Base-by-base conservation (phyloP, 2,113 vertebrate species). In the Merops nubicus region DNA sequence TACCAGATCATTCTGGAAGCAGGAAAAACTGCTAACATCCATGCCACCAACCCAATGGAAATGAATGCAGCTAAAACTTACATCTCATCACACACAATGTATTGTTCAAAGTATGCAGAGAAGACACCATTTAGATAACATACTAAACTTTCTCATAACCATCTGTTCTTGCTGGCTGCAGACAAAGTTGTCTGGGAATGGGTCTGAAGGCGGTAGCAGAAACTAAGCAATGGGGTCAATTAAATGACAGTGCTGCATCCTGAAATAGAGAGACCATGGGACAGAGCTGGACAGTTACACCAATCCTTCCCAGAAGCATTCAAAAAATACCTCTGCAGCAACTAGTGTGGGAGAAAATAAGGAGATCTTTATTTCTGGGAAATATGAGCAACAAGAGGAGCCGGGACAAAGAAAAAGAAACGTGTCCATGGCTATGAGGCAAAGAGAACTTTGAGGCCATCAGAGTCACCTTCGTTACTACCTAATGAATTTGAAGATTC, bases 81-180 rank as follows among this genome's bases (percentile, higher is more conserved):
- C 36, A 93, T 10, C 38, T 50, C 38, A 34, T 50, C 59, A 74
- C 53, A 63, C 57, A 51, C 20, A 51, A 60, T 34, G 29, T 9
- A n/a, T 85, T 59, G 56, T 91, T 76, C 45, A 72, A 65, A 85
- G 43, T 36, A 13, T 12, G 22, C 47, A n/a, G 68, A 84, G 47
- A 70, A 91, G 50, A 36, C 34, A 56, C 26, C 42, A 4, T 54
- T 90, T 65, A 82, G 64, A 12, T 56, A 93, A 69, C 42, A 47
- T 12, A 67, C 25, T 15, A 74, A 95, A 83, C 54, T 19, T 96
- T 93, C 86, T 36, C 31, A 31, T 59, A 86, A 79, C 79, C 65
- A 67, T 84, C 91, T 95, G 60, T 28, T 70, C 62, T 89, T 68
- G 56, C n/a, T 74, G 83, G 48, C 29, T 72, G 28, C 80, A 89